Base-by-base conservation (phyloP, 2,797 vertebrate species). In the Coregonus sp. region DNA sequence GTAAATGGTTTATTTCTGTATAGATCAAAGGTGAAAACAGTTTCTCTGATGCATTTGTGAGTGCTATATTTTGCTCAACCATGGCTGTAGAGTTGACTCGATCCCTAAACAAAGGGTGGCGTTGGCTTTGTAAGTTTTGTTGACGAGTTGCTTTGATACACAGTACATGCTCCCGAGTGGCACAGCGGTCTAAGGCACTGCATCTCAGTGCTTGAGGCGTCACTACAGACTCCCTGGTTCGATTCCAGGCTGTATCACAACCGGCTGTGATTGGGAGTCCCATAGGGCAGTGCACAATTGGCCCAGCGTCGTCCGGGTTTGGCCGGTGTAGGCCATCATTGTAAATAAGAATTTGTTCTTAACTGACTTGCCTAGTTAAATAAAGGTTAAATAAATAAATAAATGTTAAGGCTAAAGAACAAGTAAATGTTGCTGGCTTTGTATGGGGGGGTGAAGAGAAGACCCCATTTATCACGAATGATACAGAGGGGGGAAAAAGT, bases 1-100 rank as follows among this genome's bases (percentile, higher is more conserved):
- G 90, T 94, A 91, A 89, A 92, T 90, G 87, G 88, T 89, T 91
- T 86, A 90, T 93, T 94, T 93, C 91, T 94, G 93, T 93, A 90
- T 91, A 94, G 91, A 93, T 92, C 87, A 93, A 92, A 82, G 86
- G 77, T 84, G 84, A 86, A 83, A 90, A 87, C 81, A 84, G 83
- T 91, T 63, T 25, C 86, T 89, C 79, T 79, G 73, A 85, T 79
- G 18, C 37, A 81, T 87, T 74, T 81, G 79, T 88, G 86, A 88
- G 89, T 88, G 86, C 81, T 85, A 89, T 82, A 40, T 73, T 82
- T 91, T 79, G 81, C 85, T 87, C 82, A 88, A 75, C 78, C 5
- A 68, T 86, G 86, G 87, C 88, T 88, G 80, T 82, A 83, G 80
- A 74, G 78, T 54, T 78, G 84, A 84, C 72, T 77, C 25, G 25